phyloP scores from a whole-genome alignment of 1,140 invertebrate genomes.

The Eueides isabella region DNA sequence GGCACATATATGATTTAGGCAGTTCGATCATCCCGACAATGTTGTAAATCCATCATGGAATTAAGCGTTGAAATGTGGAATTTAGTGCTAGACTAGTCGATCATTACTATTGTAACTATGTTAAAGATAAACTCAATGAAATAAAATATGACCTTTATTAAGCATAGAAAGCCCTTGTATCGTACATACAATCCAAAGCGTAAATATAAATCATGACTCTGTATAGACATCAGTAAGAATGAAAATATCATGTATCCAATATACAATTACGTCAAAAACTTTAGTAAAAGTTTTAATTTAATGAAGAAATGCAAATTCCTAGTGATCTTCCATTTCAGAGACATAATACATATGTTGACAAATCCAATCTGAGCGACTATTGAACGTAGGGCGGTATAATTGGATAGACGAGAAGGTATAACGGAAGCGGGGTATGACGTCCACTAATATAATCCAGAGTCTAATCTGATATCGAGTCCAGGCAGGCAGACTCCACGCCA shows the following conservation, averaged over 20 bases:
- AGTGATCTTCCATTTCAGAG: slow-evolving; percentile 3
- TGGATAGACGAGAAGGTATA: slow-evolving; percentile 51
- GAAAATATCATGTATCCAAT: not conserved
- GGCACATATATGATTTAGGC: slow-evolving; percentile 40
- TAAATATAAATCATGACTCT: no score
- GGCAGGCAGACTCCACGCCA: slow-evolving; percentile 63
- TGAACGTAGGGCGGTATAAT: slow-evolving; percentile 63
- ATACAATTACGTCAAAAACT: not conserved
- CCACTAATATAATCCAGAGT: slow-evolving; percentile 74
- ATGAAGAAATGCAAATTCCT: slow-evolving; percentile 1
- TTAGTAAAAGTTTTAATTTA: not conserved
- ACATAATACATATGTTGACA: slow-evolving; percentile 44
- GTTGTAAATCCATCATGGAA: slow-evolving; percentile 41
- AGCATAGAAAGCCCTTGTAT: no score
- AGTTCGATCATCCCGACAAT: slow-evolving; percentile 39
- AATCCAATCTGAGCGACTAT: slow-evolving; percentile 68
- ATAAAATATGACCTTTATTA: not conserved
- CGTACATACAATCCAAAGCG: no score
- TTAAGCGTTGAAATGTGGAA: slow-evolving; percentile 39
- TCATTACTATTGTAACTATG: not conserved
- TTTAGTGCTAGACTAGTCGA: slow-evolving; percentile 12
- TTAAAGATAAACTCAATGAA: not conserved
- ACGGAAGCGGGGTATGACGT: slow-evolving; percentile 54
- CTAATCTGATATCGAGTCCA: slow-evolving; percentile 77
- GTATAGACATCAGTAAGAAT: not conserved